Base-by-base conservation (phyloP, 2,888 invertebrate species). In the Caenorhabditis virilis region DNA sequence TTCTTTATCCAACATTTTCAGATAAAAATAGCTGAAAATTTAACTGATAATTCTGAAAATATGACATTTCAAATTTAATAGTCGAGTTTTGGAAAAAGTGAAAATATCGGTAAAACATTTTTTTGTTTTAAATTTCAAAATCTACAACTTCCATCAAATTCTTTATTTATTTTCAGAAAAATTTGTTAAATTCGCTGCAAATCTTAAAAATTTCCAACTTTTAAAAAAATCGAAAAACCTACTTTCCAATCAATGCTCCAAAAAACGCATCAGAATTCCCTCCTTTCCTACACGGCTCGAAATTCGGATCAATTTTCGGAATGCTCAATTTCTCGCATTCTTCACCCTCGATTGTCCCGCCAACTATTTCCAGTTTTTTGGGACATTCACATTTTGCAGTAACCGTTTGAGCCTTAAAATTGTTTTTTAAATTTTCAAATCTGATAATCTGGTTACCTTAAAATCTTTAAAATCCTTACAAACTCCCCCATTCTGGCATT, bases 381-480 rank as follows among this genome's bases (percentile, higher is more conserved):
- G 70, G 66, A 46, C 70, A 70, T 11, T 63, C 38, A 46, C 70
- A 70, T 3, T 26, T 42, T 1, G 66, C 63, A 25, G 53, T 63
- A 13, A 70, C 51, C 4, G 61, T 70, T 48, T 58, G 50, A 5
- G 18, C 18, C 51, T 63, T 13, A 36, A 36, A 36, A 36, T 15
- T 20, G 16, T n/a, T n/a, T n/a, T n/a, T n/a, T n/a, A n/a, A 16
- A 36, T 39, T 39, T 3, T 39, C 39, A 39, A 39, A 39, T 18
- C n/a, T n/a, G n/a, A n/a, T n/a, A n/a, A n/a, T n/a, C n/a, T n/a
- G n/a, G n/a, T 35, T 30, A 48, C 48, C 22, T 20, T 22, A 9
- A 25, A 18, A 16, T 38, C 60, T 0, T 56, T 41, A 4, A 35
- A 23, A 48, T 60, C 52, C 38, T 56, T 53, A 46, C 65, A 65